Evolutionary conservation across 2,888 invertebrate species (phyloP).

Genomic region (Brachyptera putata): DNA sequence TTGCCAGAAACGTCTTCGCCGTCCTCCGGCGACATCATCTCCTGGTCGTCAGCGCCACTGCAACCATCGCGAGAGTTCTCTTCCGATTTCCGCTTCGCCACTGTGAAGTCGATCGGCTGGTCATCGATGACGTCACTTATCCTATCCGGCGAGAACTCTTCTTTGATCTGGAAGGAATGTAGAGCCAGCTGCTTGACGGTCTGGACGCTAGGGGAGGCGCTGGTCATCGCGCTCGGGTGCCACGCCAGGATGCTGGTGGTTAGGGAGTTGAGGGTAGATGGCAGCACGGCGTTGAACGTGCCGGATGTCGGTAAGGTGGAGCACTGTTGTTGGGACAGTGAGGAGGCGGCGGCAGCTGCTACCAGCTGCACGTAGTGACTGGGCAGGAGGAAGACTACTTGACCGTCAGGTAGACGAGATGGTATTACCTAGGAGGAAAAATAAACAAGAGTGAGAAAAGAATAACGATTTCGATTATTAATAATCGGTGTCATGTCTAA

Average conservation of each 20-base stretch:
- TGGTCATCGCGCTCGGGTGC: not conserved
- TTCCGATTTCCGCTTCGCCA: constrained; percentile 18
- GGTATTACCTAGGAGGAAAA: constrained; percentile 51
- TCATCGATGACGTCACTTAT: constrained; percentile 5
- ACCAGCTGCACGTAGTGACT: constrained; percentile 59
- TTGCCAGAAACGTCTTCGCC: too few relatives aligned
- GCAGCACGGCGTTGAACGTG: not conserved
- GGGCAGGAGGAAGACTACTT: constrained; percentile 57
- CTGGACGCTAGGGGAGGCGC: not conserved
- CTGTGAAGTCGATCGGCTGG: constrained; percentile 30
- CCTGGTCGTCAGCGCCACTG: not conserved
- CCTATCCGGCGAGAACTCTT: not conserved
- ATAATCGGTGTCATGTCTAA: too few relatives aligned
- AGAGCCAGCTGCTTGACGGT: too few relatives aligned
- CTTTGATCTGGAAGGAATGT: constrained; percentile 13
- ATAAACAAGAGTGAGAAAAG: constrained; percentile 30
- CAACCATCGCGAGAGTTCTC: not conserved
- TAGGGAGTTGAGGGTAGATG: constrained; percentile 1
- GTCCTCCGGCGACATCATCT: not conserved
- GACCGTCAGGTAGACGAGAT: constrained; percentile 55
- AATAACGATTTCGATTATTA: not conserved
- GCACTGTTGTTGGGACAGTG: constrained; percentile 6
- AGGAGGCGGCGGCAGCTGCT: constrained; percentile 43
- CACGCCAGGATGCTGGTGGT: constrained; percentile 8
- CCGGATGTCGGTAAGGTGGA: constrained; percentile 14